These are phyloP conservation scores for Cylas formicarius DNA, from an alignment of 1,140 invertebrate species.

Conservation along the genomic window DNA sequence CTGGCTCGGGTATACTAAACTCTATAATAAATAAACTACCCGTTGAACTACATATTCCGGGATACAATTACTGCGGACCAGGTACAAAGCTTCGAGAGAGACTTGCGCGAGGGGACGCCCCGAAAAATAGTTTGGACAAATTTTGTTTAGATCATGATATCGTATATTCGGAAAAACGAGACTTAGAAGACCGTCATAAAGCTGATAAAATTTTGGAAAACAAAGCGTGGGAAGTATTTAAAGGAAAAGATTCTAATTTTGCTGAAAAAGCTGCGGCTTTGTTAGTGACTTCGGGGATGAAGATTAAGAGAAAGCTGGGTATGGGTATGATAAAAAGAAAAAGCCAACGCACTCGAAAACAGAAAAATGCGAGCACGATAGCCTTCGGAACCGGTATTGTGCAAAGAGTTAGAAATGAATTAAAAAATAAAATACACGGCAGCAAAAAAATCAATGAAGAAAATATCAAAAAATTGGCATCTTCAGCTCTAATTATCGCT, in stretches of 20 bases:
- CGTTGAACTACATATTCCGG: constrained; percentile 11
- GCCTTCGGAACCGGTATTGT: neutral
- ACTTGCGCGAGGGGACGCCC: constrained; percentile 12
- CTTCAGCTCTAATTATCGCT: too few relatives aligned
- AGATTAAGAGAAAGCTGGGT: constrained; percentile 26
- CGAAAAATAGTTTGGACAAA: constrained; percentile 43
- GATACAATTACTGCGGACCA: constrained; percentile 13
- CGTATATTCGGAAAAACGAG: constrained; percentile 37
- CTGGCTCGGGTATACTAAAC: constrained; percentile 5
- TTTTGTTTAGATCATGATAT: constrained; percentile 46
- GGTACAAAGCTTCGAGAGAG: constrained; percentile 10
- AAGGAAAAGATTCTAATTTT: constrained; percentile 37
- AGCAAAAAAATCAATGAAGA: neutral
- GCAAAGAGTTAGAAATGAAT: neutral
- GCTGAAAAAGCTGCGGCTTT: constrained; percentile 33
- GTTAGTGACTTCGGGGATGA: constrained; percentile 20
- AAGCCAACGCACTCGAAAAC: too few relatives aligned
- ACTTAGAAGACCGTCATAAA: constrained; percentile 36
- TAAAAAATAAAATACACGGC: constrained; percentile 1
- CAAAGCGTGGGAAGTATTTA: constrained; percentile 39
- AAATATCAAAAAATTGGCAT: too few relatives aligned
- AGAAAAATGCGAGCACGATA: neutral
- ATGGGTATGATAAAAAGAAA: too few relatives aligned
- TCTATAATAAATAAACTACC: constrained; percentile 11
- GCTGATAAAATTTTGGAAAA: constrained; percentile 41